Base-by-base conservation (phyloP, 2,113 vertebrate species). In the Solea solea region DNA sequence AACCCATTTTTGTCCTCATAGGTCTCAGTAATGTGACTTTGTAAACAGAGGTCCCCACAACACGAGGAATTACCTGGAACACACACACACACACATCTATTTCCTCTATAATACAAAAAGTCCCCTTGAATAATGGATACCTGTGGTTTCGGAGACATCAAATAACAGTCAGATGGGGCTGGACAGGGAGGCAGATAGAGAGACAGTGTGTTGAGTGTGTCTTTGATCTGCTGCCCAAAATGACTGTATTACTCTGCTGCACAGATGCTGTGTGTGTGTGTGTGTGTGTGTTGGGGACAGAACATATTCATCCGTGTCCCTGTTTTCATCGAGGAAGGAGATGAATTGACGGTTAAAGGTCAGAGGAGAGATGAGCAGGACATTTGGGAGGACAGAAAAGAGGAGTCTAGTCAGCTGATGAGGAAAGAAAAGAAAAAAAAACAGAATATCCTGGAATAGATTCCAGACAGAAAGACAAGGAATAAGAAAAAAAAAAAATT, bases 201-300 rank as follows among this genome's bases (percentile, higher is more conserved):
- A 51, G 42, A 56, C 52, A n/a, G 48, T 40, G 62, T 52, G 73
- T 63, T 1, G 56, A 78, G 21, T 21, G 16, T 39, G 34, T 65
- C 79, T 84, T 87, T 87, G 78, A 88, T 86, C 69, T 13, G 14
- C 65, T 25, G 52, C 72, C 70, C 76, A 64, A 81, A 83, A 85
- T 59, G 60, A 74, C 74, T 76, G 39, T 45, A 77, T 75, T 48
- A 81, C 70, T 74, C 69, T 64, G 45, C 71, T 6, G 25, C 57
- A 57, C 45, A 45, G 64, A 67, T 55, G 52, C 25, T 16, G 13
- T 48, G 9, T 44, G 27, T 2, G 56, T 61, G 45, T 50, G 16
- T 41, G 13, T 34, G 57, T 45, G 61, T 64, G 70, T 83, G 72
- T 72, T 80, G 79, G 72, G 66, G 63, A 34, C 59, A 41, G 49